A percentile compares a stretch with the other conserved stretches of the same genome.
Evolutionary conservation across 2,797 vertebrate genomes (phyloP).

Genomic region (Galagoides demidoff): DNA sequence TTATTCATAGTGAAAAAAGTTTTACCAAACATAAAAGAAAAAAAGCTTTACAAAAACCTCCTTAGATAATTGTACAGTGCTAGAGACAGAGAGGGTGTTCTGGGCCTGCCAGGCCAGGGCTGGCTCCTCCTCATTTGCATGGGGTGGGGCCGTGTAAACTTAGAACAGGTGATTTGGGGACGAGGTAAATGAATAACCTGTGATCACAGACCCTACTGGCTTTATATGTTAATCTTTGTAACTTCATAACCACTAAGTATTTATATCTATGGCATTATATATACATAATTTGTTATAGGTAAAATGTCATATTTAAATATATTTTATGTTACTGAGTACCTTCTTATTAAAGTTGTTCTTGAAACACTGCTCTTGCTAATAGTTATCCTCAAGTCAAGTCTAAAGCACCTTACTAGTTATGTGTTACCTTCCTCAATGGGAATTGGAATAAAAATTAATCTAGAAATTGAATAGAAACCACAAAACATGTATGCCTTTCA

Average conservation of each 20-base stretch:
- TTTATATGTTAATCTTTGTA: neutral
- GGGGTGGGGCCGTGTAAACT: fast-evolving
- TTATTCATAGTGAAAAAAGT: neutral
- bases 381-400: neutral
- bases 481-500: neutral
- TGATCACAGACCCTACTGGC: neutral
- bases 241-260: neutral
- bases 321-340: neutral
- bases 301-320: neutral
- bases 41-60: neutral
- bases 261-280: neutral
- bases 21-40: neutral
- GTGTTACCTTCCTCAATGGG: neutral
- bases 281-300: neutral
- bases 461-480: neutral
- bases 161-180: neutral
- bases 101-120: neutral
- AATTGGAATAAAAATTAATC: neutral
- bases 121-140: neutral
- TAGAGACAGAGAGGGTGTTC: neutral
- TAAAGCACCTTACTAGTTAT: neutral
- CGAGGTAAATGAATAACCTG: neutral
- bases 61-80: neutral
- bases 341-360: neutral
- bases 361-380: neutral